Percentiles rank a stretch among this genome's conserved stretches.
These are phyloP conservation scores for Ophioderma brevispina DNA, from an alignment of 35 echinoderm and acorn worm genomes.

Conservation along the genomic window DNA sequence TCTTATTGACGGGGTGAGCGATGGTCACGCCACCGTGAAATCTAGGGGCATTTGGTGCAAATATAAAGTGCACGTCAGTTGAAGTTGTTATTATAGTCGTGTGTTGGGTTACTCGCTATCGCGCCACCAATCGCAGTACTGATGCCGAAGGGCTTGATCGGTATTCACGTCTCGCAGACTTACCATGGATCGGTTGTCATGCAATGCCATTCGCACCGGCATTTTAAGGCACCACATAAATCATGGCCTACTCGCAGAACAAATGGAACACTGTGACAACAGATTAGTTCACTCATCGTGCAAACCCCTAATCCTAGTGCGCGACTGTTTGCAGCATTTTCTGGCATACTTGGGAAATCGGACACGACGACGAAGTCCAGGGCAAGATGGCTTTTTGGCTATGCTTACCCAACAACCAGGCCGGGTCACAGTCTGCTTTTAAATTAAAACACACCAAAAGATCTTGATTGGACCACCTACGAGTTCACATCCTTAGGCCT, in stretches of 20 bases:
- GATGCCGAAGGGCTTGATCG: slow-evolving; percentile 1
- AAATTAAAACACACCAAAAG: neutral
- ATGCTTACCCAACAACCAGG: slow-evolving; percentile 4
- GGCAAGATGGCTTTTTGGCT: neutral
- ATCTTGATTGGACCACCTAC: neutral
- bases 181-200: neutral
- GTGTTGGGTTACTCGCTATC: slow-evolving; percentile 8
- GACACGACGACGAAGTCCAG: neutral
- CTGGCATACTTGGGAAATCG: neutral
- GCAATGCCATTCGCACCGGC: neutral
- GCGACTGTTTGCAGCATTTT: neutral
- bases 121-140: neutral
- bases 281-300: neutral
- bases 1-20: neutral
- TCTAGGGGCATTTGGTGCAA: slow-evolving; percentile 1
- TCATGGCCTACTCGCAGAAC: neutral
- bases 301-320: neutral
- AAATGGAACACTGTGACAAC: slow-evolving; percentile 1
- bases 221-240: slow-evolving; percentile 4
- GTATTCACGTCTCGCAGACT: neutral
- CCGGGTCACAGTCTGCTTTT: neutral
- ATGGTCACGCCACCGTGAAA: neutral
- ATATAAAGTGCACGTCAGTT: slow-evolving; percentile 10
- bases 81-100: neutral
- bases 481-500: neutral